Evolutionary conservation across 1,140 invertebrate species (phyloP), one percentile per base, ranked within the genome.

Genomic region (Zaprionus nigranus): DNA sequence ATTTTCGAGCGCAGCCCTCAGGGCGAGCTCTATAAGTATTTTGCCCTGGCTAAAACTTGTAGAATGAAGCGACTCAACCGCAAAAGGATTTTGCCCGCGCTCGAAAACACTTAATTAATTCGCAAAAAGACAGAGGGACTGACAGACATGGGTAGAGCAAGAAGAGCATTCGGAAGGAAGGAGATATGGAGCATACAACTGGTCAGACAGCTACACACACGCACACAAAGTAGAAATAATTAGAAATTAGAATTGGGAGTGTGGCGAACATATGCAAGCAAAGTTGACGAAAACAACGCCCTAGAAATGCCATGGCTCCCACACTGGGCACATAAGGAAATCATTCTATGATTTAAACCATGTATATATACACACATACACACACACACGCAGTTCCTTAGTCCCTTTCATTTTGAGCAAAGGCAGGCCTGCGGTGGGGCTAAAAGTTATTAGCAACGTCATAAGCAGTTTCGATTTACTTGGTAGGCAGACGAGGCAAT

Each of bases 101-200:
- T 82, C 79, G 81, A 90, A 91, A 91, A 91, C 90, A 91, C 90
- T 91, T 91, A 91, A 91, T 91, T 91, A 91, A 91, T 91, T 91
- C 90, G 82, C 85, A 87, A 66, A 91, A 12, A 49, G 87, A 90
- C 82, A 90, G 66, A 71, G 40, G 56, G 58, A 43, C 49, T 49
- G 34, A 24, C 46, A 57, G 20, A 28, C 36, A 11, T 11, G 46
- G 20, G 2, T 49, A 12, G 46, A 22, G 46, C 9, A 5, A 12
- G 20, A 11, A 13, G 46, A 51, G 64, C 51, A 65, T 51, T 30
- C 40, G 60, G 54, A 63, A 40, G 26, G 15, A 22, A 22, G 46
- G 56, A 54, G 69, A 65, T 17, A 62, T 11, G 34, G 79, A 68
- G 71, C 72, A 87, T 65, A 76, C 79, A 82, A 73, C 70, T 87